A percentile compares a stretch with the other conserved stretches of the same genome.
These are phyloP conservation scores for Cyaniris semiargus DNA, from an alignment of 2,888 invertebrate species.

Conservation along the genomic window DNA sequence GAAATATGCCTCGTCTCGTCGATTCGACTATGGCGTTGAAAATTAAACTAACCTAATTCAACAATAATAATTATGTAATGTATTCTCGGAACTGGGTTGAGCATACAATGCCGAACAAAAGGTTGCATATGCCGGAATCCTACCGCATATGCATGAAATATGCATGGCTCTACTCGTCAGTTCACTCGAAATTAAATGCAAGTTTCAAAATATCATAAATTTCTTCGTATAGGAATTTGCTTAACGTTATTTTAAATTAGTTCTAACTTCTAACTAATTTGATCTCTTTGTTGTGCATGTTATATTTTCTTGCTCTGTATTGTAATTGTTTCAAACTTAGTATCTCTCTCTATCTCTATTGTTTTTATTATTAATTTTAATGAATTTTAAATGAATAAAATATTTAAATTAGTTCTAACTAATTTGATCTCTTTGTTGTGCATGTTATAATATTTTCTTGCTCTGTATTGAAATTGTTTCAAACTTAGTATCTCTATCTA, in stretches of 20 bases:
- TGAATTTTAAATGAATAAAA: no score
- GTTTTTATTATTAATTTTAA: no score
- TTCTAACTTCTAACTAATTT: no score
- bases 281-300: no score
- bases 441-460: no score
- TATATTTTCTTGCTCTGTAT: no score
- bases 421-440: no score
- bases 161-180: not conserved
- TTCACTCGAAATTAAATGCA: not conserved
- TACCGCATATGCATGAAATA: slow-evolving; percentile 14
- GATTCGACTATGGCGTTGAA: not conserved
- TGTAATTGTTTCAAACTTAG: no score
- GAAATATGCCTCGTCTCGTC: not conserved
- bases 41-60: not conserved
- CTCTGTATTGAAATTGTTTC: no score
- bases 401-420: not conserved
- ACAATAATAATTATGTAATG: not conserved
- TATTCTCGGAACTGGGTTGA: not conserved
- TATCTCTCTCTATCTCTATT: no score
- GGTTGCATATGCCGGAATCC: not conserved
- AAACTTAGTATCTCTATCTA: no score
- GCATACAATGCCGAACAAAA: not conserved
- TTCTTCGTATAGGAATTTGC: not conserved
- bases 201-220: not conserved
- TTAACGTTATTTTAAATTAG: not conserved